These are phyloP conservation scores for Homalodisca vitripennis DNA, from an alignment of 1,140 invertebrate species.

Conservation along the genomic window DNA sequence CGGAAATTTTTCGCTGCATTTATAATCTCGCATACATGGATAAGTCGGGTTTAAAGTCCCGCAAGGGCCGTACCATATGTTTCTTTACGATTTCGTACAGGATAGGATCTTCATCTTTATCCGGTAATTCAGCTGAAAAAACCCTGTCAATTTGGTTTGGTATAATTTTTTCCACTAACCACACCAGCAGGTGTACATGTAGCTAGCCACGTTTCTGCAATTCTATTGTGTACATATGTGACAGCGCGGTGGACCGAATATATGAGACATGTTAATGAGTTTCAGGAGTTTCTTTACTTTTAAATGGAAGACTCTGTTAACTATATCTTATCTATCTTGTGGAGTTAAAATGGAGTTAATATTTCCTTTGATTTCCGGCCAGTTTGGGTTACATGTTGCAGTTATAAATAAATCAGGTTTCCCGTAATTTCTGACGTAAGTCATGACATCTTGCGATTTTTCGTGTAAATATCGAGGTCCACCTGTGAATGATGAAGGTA, in stretches of 20 bases:
- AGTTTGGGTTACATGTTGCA: constrained; percentile 52
- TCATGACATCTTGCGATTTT: constrained; percentile 52
- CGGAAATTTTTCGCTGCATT: constrained; percentile 52
- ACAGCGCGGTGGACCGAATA: constrained; percentile 46
- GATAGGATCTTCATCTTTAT: constrained; percentile 47
- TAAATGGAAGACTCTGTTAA: constrained; percentile 34
- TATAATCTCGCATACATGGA: constrained; percentile 52
- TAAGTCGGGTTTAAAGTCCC: constrained; percentile 49
- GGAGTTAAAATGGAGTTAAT: too few relatives aligned
- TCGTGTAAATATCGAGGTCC: constrained; percentile 52
- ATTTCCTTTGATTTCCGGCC: constrained; percentile 46
- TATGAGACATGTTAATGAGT: constrained; percentile 38
- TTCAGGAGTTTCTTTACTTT: constrained; percentile 33
- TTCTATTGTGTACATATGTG: constrained; percentile 52
- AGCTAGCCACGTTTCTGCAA: constrained; percentile 52
- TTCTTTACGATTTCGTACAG: constrained; percentile 49
- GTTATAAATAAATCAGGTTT: constrained; percentile 51
- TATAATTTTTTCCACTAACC: constrained; percentile 51
- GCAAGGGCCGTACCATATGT: constrained; percentile 57
- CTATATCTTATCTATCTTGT: constrained; percentile 36
- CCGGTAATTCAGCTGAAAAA: constrained; percentile 56
- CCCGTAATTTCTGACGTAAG: constrained; percentile 51
- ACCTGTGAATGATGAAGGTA: constrained; percentile 48
- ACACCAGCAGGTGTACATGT: constrained; percentile 49
- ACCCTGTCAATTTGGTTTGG: constrained; percentile 54